A percentile compares a stretch with the other conserved stretches of the same genome.
phyloP scores from a whole-genome alignment of 1,140 invertebrate species.

The Polypedilum vanderplanki region DNA sequence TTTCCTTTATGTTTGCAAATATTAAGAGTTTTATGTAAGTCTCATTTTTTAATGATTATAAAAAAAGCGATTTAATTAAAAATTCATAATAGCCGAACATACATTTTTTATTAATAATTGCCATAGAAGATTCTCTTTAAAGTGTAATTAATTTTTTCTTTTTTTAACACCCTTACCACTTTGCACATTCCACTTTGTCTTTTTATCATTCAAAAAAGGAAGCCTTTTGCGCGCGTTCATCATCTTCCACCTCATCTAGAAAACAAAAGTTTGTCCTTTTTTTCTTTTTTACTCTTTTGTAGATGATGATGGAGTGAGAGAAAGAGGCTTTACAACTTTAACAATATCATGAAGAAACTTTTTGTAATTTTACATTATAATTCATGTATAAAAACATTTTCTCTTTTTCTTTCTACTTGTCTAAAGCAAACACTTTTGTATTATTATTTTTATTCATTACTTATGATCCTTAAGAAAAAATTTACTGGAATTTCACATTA shows the following conservation, averaged over 20 bases:
- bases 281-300: neutral
- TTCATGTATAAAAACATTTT: slow-evolving; percentile 14
- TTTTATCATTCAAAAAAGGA: neutral
- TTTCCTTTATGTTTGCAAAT: no score
- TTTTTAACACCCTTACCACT: neutral
- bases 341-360: slow-evolving; percentile 7
- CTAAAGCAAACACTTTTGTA: no score
- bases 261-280: slow-evolving; percentile 6
- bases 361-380: slow-evolving; percentile 15
- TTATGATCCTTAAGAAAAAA: no score
- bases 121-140: neutral
- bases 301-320: neutral
- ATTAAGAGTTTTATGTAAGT: no score
- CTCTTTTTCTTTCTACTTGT: neutral
- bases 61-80: slow-evolving; percentile 15
- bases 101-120: slow-evolving; percentile 15
- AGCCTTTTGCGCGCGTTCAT: neutral
- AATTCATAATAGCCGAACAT: slow-evolving; percentile 18
- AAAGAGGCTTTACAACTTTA: slow-evolving; percentile 12
- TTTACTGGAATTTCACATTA: no score
- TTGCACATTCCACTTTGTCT: neutral
- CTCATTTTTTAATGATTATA: neutral
- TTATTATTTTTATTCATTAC: no score
- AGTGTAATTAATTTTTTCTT: slow-evolving; percentile 14
- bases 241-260: slow-evolving; percentile 8